These are phyloP conservation scores for Tinamus major DNA, from an alignment of 2,797 vertebrate species.

Conservation along the genomic window DNA sequence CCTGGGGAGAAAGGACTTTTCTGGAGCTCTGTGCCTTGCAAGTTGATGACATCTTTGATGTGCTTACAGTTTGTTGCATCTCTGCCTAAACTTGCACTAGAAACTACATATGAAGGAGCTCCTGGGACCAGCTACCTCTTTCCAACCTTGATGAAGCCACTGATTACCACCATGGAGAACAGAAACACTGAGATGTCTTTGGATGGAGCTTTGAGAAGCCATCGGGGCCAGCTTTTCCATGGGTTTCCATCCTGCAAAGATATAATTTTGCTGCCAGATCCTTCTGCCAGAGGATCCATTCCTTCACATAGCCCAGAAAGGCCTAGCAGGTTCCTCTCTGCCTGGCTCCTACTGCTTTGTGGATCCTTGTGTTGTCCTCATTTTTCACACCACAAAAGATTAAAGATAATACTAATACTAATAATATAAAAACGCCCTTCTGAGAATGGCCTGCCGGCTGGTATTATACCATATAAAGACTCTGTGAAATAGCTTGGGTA, in stretches of 20 bases:
- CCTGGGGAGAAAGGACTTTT: neutral
- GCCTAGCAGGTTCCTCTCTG: neutral
- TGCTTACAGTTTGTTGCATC: neutral
- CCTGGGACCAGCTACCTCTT: neutral
- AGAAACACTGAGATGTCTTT: neutral
- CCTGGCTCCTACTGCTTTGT: conserved; percentile 34
- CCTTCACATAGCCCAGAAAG: neutral
- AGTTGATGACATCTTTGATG: rapidly evolving
- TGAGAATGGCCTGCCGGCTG: conserved; percentile 73
- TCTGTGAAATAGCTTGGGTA: conserved; percentile 82
- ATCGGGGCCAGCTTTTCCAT: neutral
- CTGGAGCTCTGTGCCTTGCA: neutral
- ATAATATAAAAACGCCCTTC: conserved; percentile 77
- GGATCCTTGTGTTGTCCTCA: conserved; percentile 70
- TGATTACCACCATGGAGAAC: neutral
- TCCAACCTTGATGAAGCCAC: neutral
- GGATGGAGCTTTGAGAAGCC: neutral
- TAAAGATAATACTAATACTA: conserved; percentile 83
- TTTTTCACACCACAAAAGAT: conserved; percentile 82
- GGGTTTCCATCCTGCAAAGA: neutral
- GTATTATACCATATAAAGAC: conserved; percentile 81
- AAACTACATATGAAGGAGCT: neutral
- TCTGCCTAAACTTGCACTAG: neutral
- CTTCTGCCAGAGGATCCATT: conserved; percentile 33
- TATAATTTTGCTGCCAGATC: neutral